Evolutionary conservation across 2,797 vertebrate species (phyloP).

Genomic region (Micromesistius poutassou): DNA sequence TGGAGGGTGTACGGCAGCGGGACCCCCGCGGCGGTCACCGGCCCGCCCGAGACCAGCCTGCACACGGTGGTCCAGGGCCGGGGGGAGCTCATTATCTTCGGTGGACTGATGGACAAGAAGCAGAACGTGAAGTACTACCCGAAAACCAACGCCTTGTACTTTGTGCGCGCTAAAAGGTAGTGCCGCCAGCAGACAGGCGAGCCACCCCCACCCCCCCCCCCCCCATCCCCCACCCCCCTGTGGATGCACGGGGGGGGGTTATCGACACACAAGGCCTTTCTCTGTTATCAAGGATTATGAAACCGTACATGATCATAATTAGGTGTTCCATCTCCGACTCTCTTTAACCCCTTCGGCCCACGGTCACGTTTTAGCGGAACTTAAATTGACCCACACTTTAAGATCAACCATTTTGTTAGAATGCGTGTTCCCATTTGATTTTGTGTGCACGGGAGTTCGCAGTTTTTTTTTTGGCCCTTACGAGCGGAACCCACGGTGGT

Average conservation of each 20-base stretch:
- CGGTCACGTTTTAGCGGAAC: conserved; percentile 56
- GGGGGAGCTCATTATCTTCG: conserved; percentile 96
- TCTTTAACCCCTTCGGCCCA: conserved; percentile 65
- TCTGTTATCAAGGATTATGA: conserved; percentile 50
- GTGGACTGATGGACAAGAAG: conserved; percentile 99
- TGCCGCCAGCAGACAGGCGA: conserved; percentile 53
- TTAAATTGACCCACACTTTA: conserved; percentile 67
- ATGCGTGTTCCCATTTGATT: conserved; percentile 34
- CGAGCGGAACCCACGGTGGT: conserved; percentile 38
- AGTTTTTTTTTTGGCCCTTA: conserved; percentile 13
- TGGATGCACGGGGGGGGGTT: conserved; percentile 55
- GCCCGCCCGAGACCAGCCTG: conserved; percentile 95
- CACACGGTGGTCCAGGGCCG: conserved; percentile 96
- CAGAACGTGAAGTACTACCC: conserved; percentile 99
- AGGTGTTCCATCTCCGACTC: conserved; percentile 63
- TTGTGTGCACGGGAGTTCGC: conserved; percentile 20
- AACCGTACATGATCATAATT: conserved; percentile 58
- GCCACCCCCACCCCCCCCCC: conserved; percentile 22
- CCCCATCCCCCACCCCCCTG: not conserved
- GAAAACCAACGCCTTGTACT: conserved; percentile 99
- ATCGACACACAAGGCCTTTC: conserved; percentile 72
- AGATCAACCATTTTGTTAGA: conserved; percentile 48
- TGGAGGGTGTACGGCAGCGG: conserved; percentile 89
- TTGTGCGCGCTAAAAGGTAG: conserved; percentile 98
- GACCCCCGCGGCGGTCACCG: conserved; percentile 79